Conservation (phyloP, 2,113 vertebrate genomes). For the Gila orcuttii region DNA sequence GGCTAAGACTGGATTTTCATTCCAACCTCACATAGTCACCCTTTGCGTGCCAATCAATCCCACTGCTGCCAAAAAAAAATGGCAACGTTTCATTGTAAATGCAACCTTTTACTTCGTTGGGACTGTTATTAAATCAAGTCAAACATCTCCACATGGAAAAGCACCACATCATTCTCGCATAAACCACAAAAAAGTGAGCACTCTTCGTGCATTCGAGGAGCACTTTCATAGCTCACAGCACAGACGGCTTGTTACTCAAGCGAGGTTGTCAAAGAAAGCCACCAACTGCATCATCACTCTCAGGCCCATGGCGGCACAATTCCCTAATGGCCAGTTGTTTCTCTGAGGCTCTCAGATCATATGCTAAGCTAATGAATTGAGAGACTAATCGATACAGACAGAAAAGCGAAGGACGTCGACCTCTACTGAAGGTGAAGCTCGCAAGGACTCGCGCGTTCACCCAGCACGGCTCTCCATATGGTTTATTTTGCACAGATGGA, state of each 20-base stretch:
- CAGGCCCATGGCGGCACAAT: slow-evolving; percentile 64
- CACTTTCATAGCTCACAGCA: slow-evolving; percentile 76
- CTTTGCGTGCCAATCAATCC: slow-evolving; percentile 74
- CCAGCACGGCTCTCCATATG: slow-evolving; percentile 73
- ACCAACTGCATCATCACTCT: slow-evolving; percentile 60
- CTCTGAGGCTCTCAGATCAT: slow-evolving; percentile 77
- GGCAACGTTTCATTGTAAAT: slow-evolving; percentile 55
- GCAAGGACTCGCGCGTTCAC: slow-evolving; percentile 72
- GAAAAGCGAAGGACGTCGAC: slow-evolving; percentile 73
- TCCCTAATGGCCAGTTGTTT: slow-evolving; percentile 75
- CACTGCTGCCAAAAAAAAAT: slow-evolving; percentile 61
- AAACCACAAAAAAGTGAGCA: slow-evolving; percentile 12
- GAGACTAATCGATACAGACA: slow-evolving; percentile 78
- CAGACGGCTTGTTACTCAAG: slow-evolving; percentile 69
- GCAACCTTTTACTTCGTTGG: slow-evolving; percentile 64
- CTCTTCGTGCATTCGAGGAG: slow-evolving; percentile 67
- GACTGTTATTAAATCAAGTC: slow-evolving; percentile 58
- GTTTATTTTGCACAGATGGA: slow-evolving; percentile 75
- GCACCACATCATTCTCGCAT: background rate
- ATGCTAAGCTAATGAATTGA: slow-evolving; percentile 80
- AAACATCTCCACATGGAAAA: slow-evolving; percentile 40
- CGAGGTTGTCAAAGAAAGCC: slow-evolving; percentile 56
- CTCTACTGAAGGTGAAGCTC: slow-evolving; percentile 76
- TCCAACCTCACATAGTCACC: slow-evolving; percentile 26
- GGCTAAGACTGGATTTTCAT: slow-evolving; percentile 23